Percentiles rank a stretch among this genome's conserved stretches.
Evolutionary conservation across 2,113 vertebrate species (phyloP).

Genomic region (Zosterops japonicus): DNA sequence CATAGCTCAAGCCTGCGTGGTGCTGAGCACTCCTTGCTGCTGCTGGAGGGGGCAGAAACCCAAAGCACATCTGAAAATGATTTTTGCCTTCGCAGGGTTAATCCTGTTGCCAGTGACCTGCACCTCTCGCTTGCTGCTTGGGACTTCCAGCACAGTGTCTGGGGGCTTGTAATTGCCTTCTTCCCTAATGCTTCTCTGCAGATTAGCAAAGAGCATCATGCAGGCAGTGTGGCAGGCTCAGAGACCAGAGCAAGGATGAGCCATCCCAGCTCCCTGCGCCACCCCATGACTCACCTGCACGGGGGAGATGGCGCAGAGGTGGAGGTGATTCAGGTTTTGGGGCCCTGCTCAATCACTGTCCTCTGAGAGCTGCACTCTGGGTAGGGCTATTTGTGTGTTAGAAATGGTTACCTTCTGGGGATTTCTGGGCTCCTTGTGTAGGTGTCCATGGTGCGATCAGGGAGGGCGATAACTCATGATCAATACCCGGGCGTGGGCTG

Average conservation of each 20-base stretch:
- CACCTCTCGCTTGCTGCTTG: not conserved
- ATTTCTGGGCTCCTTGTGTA: not conserved
- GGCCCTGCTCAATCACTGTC: not conserved
- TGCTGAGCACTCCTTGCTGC: not conserved
- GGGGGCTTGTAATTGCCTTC: not conserved
- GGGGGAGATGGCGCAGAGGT: accelerated
- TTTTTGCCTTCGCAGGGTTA: not conserved
- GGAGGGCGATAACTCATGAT: not conserved
- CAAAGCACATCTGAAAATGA: not conserved
- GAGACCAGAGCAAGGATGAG: not conserved
- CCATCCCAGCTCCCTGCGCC: not conserved
- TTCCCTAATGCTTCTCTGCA: not conserved
- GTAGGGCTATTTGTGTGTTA: not conserved
- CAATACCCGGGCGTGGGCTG: not conserved
- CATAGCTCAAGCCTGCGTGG: not conserved
- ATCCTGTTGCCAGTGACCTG: not conserved
- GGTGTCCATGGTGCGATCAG: not conserved
- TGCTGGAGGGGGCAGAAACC: not conserved
- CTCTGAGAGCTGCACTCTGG: not conserved
- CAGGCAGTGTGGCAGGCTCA: not conserved
- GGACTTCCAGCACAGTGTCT: constrained; percentile 28
- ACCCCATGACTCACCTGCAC: accelerated
- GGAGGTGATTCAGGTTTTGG: not conserved
- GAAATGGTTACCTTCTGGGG: not conserved
- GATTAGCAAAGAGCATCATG: not conserved